phyloP scores from a whole-genome alignment of 2,113 vertebrate genomes.

The Cavia porcellus region DNA sequence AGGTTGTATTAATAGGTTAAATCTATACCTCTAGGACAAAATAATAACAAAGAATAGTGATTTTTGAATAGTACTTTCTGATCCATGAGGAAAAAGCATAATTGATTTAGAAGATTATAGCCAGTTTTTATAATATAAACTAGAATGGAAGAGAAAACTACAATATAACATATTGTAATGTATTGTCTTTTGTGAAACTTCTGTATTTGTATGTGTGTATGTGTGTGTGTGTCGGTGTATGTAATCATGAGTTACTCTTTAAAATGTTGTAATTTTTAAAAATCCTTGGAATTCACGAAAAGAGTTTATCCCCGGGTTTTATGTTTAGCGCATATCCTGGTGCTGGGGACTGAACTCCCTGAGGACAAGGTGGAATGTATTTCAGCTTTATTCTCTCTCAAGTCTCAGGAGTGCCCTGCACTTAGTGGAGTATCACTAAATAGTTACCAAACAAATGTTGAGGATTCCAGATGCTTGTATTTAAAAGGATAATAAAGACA shows the following conservation, averaged over 20 bases:
- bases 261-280: slow-evolving; percentile 33
- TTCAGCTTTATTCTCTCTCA: slow-evolving; percentile 18
- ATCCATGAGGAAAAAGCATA: slow-evolving; percentile 6
- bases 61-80: slow-evolving; percentile 25
- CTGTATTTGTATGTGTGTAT: neutral
- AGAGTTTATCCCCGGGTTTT: slow-evolving; percentile 25
- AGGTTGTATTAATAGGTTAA: neutral
- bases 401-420: neutral
- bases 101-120: neutral
- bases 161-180: neutral
- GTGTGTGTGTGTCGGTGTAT: neutral
- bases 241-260: neutral
- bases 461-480: slow-evolving; percentile 40
- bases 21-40: neutral
- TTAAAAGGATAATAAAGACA: slow-evolving; percentile 68
- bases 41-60: neutral
- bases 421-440: slow-evolving; percentile 50
- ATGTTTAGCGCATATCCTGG: neutral
- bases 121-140: slow-evolving; percentile 25
- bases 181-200: neutral
- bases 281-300: neutral
- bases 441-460: slow-evolving; percentile 32
- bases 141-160: slow-evolving; percentile 10
- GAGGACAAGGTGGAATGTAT: neutral
- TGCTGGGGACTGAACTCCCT: slow-evolving; percentile 13